Evolutionary conservation across 1,140 invertebrate genomes (phyloP).

Genomic region (Trachymyrmex septentrionalis): DNA sequence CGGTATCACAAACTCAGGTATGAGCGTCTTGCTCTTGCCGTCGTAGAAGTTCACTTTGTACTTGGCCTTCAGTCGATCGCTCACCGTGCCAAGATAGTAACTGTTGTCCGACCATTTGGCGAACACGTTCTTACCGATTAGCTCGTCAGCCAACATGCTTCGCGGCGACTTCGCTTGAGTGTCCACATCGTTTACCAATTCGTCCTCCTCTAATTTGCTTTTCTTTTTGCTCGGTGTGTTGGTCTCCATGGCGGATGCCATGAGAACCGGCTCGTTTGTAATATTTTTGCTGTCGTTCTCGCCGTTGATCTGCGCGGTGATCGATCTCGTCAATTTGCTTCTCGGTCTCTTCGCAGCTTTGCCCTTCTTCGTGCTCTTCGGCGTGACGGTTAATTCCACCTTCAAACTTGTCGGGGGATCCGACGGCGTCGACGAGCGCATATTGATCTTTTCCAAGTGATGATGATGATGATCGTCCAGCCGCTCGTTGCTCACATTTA

Average conservation of each 20-base stretch:
- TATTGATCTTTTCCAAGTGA: slow-evolving; percentile 52
- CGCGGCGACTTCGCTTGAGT: background rate
- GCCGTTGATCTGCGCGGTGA: slow-evolving; percentile 9
- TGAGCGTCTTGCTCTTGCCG: slow-evolving; percentile 87
- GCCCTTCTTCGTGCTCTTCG: slow-evolving; percentile 62
- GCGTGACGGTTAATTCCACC: slow-evolving; percentile 6
- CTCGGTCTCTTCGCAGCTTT: slow-evolving; percentile 57
- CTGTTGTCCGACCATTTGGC: slow-evolving; percentile 89
- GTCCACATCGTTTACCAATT: background rate
- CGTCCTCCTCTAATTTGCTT: slow-evolving; percentile 47
- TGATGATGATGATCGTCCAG: slow-evolving; percentile 50
- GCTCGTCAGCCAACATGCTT: slow-evolving; percentile 49
- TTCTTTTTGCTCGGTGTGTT: slow-evolving; percentile 54
- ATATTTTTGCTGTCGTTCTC: background rate
- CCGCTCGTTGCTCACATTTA: slow-evolving; percentile 66
- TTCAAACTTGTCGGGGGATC: slow-evolving; percentile 54
- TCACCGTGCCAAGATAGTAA: slow-evolving; percentile 88
- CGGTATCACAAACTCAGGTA: slow-evolving; percentile 88
- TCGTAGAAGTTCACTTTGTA: slow-evolving; percentile 89
- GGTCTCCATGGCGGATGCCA: background rate
- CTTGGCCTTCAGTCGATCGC: slow-evolving; percentile 87
- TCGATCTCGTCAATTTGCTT: slow-evolving; percentile 44
- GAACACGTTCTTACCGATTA: slow-evolving; percentile 87
- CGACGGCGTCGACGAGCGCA: slow-evolving; percentile 79
- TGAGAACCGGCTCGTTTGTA: background rate